Conservation (phyloP, 2,888 invertebrate species). For the Agriotes lineatus region DNA sequence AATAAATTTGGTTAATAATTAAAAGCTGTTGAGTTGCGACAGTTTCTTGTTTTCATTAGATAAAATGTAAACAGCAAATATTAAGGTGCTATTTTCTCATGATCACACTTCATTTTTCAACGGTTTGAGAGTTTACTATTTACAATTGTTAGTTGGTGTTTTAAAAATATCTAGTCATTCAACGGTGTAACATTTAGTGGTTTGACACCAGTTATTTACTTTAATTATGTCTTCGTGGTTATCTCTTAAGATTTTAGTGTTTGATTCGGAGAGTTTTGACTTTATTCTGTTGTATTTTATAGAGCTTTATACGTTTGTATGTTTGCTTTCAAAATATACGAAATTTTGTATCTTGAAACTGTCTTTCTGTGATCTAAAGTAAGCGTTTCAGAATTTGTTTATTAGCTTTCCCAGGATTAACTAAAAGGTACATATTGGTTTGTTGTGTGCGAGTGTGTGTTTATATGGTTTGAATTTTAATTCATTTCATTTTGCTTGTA, state of each 20-base stretch:
- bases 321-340: conserved; percentile 44
- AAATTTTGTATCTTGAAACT: conserved; percentile 35
- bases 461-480: neutral
- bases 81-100: neutral
- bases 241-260: conserved; percentile 35
- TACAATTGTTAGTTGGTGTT: conserved; percentile 31
- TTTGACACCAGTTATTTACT: too few species aligned
- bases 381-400: conserved; percentile 3
- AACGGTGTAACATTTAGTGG: conserved; percentile 21
- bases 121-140: conserved; percentile 4
- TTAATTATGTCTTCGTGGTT: conserved; percentile 22
- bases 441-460: conserved; percentile 23
- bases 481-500: neutral
- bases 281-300: conserved; percentile 41
- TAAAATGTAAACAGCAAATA: neutral
- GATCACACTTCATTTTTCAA: neutral
- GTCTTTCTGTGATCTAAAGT: conserved; percentile 16
- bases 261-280: conserved; percentile 37
- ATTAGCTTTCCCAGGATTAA: conserved; percentile 27
- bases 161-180: conserved; percentile 26
- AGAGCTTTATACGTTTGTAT: conserved; percentile 46
- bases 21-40: too few species aligned
- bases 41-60: neutral
- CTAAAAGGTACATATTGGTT: conserved; percentile 28
- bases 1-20: neutral